Evolutionary conservation across 2,888 invertebrate species (phyloP).

Genomic region (Alentia gelatinosa): DNA sequence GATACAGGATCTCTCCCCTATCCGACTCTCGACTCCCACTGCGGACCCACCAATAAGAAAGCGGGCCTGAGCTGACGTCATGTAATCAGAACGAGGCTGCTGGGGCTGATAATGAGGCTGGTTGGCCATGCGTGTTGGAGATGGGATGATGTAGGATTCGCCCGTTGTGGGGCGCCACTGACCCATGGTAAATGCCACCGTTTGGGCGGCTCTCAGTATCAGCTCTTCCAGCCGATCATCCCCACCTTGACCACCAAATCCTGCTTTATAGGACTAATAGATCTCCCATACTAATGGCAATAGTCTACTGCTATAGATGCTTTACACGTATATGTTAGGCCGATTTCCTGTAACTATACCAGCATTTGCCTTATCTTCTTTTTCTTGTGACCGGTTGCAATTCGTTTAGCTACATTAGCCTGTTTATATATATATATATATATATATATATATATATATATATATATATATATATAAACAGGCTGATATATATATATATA

Average conservation of each 20-base stretch:
- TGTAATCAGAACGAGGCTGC: slow-evolving; percentile 24
- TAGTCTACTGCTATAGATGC: background rate
- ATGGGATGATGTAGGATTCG: slow-evolving; percentile 31
- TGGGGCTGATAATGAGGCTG: slow-evolving; percentile 37
- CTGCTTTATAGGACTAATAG: slow-evolving; percentile 6
- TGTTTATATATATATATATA: too few relatives aligned
- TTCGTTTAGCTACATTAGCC: too few relatives aligned
- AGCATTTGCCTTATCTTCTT: background rate
- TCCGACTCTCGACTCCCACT: background rate
- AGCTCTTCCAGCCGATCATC: background rate
- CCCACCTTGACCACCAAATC: slow-evolving; percentile 11
- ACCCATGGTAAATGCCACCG: slow-evolving; percentile 16
- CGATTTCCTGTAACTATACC: background rate
- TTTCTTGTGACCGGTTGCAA: too few relatives aligned
- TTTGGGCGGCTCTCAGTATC: slow-evolving; percentile 22
- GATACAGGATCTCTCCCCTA: background rate
- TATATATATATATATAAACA: too few relatives aligned
- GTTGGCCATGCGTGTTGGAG: slow-evolving; percentile 34
- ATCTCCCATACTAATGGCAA: background rate
- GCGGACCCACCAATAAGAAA: background rate
- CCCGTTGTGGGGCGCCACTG: background rate
- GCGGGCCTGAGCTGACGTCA: background rate
- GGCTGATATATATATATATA: too few relatives aligned
- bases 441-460: too few relatives aligned
- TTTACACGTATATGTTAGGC: background rate